Conservation (phyloP, 2,113 vertebrate genomes). For the Microtus richardsoni region DNA sequence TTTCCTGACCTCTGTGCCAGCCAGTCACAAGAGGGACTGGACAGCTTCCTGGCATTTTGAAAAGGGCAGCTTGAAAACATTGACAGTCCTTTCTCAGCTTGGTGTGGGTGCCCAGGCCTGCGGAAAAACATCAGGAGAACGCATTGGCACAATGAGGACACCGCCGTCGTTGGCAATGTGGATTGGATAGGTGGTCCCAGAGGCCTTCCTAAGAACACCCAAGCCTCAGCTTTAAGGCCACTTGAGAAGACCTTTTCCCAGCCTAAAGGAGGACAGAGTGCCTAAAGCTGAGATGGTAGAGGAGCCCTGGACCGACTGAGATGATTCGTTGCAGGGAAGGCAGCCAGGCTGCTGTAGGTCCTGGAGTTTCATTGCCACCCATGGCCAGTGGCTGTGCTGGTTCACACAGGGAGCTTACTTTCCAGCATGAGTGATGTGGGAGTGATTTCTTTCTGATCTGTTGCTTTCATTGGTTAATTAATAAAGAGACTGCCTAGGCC, state of each 20-base stretch:
- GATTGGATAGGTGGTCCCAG: neutral
- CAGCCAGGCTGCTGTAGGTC: too few species aligned
- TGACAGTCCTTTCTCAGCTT: neutral
- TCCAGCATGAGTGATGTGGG: too few species aligned
- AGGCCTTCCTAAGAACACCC: neutral
- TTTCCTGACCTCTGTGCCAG: neutral
- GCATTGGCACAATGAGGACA: rapidly evolving
- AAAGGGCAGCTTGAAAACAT: neutral
- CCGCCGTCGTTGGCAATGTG: neutral
- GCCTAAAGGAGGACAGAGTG: neutral
- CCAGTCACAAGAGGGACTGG: too few species aligned
- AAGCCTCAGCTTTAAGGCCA: neutral
- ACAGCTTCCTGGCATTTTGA: neutral
- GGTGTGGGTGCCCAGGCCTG: rapidly evolving
- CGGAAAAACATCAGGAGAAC: neutral
- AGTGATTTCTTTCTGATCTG: too few species aligned
- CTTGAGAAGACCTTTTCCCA: neutral
- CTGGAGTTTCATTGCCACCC: neutral
- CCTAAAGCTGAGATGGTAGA: neutral
- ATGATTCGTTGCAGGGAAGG: neutral
- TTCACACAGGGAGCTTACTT: neutral
- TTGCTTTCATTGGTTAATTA: too few species aligned
- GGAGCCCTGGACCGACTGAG: too few species aligned
- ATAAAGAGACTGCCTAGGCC: too few species aligned
- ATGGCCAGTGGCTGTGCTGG: neutral